phyloP scores from a whole-genome alignment of 2,113 vertebrate genomes.

The Pampusana beccarii region DNA sequence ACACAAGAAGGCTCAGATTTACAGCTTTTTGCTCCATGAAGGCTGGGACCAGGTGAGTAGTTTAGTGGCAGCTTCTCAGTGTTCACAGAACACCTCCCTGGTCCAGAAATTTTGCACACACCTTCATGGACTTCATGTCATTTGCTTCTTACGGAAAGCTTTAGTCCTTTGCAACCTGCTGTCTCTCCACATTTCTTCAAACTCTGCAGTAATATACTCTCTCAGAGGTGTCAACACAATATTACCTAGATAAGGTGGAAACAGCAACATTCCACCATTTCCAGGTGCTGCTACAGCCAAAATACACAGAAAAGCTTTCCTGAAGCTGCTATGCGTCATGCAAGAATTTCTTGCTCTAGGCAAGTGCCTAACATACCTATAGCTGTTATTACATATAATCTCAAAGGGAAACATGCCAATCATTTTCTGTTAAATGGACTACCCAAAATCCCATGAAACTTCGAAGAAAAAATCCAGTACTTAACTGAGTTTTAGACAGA shows the following conservation, averaged over 20 bases:
- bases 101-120: not conserved
- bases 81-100: not conserved
- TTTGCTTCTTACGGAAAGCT: not conserved
- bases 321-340: not conserved
- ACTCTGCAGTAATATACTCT: not conserved
- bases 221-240: not conserved
- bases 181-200: fast-evolving
- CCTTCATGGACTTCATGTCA: fast-evolving
- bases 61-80: not conserved
- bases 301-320: not conserved
- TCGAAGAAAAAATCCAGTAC: not conserved
- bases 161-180: not conserved
- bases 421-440: not conserved
- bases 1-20: not conserved
- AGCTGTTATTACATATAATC: not conserved
- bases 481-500: not conserved
- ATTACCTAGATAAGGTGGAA: not conserved
- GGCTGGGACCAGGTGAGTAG: not conserved
- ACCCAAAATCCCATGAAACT: not conserved
- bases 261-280: not conserved
- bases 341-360: not conserved
- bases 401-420: not conserved
- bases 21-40: not conserved
- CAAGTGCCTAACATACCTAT: not conserved
- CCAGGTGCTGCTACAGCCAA: not conserved